Evolutionary conservation across 1,140 invertebrate species (phyloP).

Genomic region (Caerostris extrusa): DNA sequence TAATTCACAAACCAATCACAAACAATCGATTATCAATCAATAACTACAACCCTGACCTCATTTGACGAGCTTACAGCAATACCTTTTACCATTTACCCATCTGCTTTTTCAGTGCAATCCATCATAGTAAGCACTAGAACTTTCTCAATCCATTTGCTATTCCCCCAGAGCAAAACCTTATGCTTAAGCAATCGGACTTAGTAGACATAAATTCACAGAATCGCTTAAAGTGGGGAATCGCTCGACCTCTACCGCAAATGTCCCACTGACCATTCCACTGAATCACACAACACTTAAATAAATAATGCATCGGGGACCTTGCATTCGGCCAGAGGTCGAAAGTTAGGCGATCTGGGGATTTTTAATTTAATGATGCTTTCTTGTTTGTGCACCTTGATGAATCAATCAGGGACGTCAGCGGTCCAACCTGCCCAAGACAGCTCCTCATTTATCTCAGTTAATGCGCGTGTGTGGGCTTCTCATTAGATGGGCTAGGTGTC

Average conservation of each 20-base stretch:
- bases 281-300: conserved; percentile 10
- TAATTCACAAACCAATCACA: background rate
- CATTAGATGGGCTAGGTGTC: background rate
- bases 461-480: background rate
- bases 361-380: conserved; percentile 31
- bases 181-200: background rate
- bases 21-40: background rate
- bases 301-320: conserved; percentile 24
- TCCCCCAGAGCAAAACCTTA: background rate
- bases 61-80: background rate
- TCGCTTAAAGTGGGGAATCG: background rate
- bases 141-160: background rate
- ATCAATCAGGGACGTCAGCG: background rate
- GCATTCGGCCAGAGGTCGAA: conserved; percentile 6
- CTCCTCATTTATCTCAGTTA: conserved; percentile 31
- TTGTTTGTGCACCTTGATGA: conserved; percentile 22
- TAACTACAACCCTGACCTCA: background rate
- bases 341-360: background rate
- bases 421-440: background rate
- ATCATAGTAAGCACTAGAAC: background rate
- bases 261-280: conserved; percentile 44
- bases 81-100: background rate
- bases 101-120: background rate
- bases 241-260: conserved; percentile 26
- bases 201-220: background rate